Conservation (phyloP, 2,888 invertebrate genomes). For the Scrobipalpa atriplicella region DNA sequence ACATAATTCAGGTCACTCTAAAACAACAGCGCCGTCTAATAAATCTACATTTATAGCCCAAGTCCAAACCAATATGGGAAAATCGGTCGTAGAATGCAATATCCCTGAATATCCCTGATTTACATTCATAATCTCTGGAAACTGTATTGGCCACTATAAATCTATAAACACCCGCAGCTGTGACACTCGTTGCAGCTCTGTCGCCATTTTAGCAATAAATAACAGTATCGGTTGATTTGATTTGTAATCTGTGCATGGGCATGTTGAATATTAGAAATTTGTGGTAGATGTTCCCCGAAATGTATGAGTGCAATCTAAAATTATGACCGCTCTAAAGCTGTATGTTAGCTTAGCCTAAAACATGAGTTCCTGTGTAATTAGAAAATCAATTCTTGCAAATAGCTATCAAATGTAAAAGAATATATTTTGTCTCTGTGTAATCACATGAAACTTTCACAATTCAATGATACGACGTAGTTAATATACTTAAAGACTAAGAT, state of each 20-base stretch:
- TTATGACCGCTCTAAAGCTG: not conserved
- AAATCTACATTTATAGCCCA: slow-evolving; percentile 8
- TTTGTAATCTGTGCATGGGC: slow-evolving; percentile 17
- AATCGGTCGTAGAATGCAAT: slow-evolving; percentile 3
- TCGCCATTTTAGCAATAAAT: slow-evolving; percentile 12
- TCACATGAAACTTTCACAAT: too few relatives aligned
- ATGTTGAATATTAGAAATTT: slow-evolving; percentile 11
- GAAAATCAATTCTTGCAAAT: too few relatives aligned
- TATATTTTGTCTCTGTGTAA: too few relatives aligned
- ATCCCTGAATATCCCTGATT: slow-evolving; percentile 13
- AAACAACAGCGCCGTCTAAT: not conserved
- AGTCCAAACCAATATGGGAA: slow-evolving; percentile 14
- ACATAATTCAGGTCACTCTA: not conserved
- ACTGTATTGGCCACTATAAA: slow-evolving; percentile 24
- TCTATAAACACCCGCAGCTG: slow-evolving; percentile 21
- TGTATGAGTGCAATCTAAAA: not conserved
- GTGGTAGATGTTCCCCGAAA: not conserved
- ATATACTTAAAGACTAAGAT: too few relatives aligned
- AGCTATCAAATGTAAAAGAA: too few relatives aligned
- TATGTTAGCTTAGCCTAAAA: not conserved
- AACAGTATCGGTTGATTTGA: slow-evolving; percentile 13
- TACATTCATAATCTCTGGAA: slow-evolving; percentile 24
- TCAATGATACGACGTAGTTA: too few relatives aligned
- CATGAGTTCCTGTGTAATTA: too few relatives aligned
- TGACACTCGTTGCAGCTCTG: not conserved